Conservation (phyloP, 2,113 vertebrate genomes). For the Sander vitreus region DNA sequence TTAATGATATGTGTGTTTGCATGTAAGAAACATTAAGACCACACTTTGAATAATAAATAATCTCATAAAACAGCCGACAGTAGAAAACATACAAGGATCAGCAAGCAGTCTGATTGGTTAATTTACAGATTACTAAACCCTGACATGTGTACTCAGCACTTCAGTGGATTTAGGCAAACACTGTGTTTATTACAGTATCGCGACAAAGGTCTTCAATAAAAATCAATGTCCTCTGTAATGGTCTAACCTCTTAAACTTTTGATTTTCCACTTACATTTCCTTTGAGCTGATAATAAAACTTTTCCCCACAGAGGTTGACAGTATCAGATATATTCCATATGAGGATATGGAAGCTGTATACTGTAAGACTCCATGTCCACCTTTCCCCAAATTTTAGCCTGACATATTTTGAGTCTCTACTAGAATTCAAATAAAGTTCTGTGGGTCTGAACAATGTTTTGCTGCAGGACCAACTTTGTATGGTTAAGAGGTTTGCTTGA, state of each 20-base stretch:
- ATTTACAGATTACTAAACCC: not conserved
- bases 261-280: not conserved
- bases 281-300: too few species aligned
- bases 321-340: not conserved
- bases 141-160: not conserved
- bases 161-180: slow-evolving; percentile 7
- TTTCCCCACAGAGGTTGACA: not conserved
- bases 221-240: not conserved
- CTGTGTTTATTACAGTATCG: not conserved
- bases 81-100: not conserved
- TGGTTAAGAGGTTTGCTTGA: not conserved
- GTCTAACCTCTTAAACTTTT: not conserved
- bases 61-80: not conserved
- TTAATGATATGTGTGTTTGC: slow-evolving; percentile 10
- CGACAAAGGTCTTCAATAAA: not conserved
- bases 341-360: not conserved
- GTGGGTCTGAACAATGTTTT: not conserved
- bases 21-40: slow-evolving; percentile 17
- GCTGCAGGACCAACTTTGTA: not conserved
- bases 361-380: not conserved
- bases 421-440: too few species aligned
- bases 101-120: slow-evolving; percentile 13
- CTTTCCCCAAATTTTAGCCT: not conserved
- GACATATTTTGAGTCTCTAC: not conserved
- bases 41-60: slow-evolving; percentile 52